Conservation (phyloP, 2,113 vertebrate genomes). For the Pandion haliaetus region DNA sequence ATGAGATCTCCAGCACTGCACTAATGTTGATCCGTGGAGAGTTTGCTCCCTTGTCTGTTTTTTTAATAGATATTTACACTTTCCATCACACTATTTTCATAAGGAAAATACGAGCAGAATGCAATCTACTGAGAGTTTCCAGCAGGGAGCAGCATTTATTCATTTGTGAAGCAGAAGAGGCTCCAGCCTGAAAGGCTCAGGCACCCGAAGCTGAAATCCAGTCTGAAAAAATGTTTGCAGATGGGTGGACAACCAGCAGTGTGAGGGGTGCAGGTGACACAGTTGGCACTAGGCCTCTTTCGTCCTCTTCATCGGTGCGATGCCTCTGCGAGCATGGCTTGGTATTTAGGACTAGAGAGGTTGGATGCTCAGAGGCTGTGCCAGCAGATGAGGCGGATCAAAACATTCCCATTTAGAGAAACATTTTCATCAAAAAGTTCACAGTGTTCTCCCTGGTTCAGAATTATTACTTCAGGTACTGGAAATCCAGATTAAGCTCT, state of each 20-base stretch:
- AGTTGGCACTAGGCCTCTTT: neutral
- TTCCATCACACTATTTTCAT: neutral
- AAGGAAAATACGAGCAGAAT: neutral
- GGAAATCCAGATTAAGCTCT: neutral
- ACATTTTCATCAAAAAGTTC: neutral
- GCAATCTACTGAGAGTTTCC: neutral
- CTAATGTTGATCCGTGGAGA: neutral
- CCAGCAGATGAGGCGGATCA: neutral
- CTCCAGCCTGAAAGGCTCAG: neutral
- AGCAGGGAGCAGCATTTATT: slow-evolving; percentile 66
- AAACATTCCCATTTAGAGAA: slow-evolving; percentile 2
- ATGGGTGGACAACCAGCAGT: neutral
- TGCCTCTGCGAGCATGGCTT: neutral
- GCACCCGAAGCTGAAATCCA: neutral
- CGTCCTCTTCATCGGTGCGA: neutral
- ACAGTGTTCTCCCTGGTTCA: neutral
- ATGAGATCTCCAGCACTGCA: neutral
- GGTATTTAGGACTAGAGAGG: neutral
- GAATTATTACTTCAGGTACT: neutral
- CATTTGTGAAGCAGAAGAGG: neutral
- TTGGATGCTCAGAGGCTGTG: neutral
- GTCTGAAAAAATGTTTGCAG: neutral
- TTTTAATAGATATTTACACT: neutral
- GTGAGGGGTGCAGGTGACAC: neutral
- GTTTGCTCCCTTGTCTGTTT: neutral